Conservation (phyloP, 2,797 vertebrate genomes). For the Paratrypauchen microcephalus region DNA sequence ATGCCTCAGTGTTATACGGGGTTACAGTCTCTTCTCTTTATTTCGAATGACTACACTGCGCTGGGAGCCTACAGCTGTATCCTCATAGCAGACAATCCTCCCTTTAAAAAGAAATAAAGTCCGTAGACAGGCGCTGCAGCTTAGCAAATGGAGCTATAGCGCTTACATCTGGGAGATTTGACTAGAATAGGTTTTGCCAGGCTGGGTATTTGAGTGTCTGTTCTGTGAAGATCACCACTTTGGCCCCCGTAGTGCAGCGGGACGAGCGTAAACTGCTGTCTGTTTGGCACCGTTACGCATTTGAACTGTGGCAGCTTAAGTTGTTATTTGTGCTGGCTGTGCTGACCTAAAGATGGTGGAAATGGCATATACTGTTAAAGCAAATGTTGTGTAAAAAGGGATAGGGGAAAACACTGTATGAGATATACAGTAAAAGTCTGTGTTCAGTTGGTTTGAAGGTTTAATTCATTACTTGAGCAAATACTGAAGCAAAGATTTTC, state of each 20-base stretch:
- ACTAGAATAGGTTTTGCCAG: conserved; percentile 45
- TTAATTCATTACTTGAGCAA: no score
- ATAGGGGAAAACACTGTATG: not conserved
- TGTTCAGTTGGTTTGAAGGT: not conserved
- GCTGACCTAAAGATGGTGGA: conserved; percentile 56
- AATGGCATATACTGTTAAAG: conserved; percentile 36
- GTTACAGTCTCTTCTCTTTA: conserved; percentile 52
- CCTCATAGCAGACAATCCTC: conserved; percentile 51
- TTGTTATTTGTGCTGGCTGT: conserved; percentile 42
- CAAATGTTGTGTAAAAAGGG: conserved; percentile 17
- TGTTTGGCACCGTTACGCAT: conserved; percentile 43
- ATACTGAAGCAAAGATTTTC: no score
- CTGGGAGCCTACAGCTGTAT: conserved; percentile 41
- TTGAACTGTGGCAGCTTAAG: conserved; percentile 38
- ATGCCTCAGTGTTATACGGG: conserved; percentile 39
- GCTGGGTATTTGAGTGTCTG: conserved; percentile 33
- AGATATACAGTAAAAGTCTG: not conserved
- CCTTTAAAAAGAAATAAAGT: conserved; percentile 51
- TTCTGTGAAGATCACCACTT: conserved; percentile 49
- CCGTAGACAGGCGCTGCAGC: conserved; percentile 48
- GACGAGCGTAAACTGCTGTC: conserved; percentile 32
- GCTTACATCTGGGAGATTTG: conserved; percentile 40
- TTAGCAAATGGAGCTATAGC: conserved; percentile 44
- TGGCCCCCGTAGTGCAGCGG: conserved; percentile 40
- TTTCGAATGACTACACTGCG: conserved; percentile 63